Conservation (phyloP, 1,140 invertebrate species). For the Myzus persicae region DNA sequence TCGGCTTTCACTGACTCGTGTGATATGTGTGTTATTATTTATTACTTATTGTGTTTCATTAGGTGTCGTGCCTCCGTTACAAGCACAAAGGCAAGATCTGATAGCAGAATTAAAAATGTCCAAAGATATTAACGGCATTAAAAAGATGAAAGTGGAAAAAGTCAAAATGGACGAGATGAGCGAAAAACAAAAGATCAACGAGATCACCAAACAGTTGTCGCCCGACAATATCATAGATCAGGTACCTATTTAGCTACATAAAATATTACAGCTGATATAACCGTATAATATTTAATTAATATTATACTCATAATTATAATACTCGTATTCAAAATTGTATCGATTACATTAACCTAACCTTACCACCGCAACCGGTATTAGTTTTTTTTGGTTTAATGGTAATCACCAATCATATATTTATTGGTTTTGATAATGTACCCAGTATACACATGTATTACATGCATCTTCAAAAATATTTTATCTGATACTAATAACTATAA, state of each 20-base stretch:
- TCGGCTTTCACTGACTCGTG: slow-evolving; percentile 37
- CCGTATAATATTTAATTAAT: background rate
- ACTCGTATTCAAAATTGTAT: background rate
- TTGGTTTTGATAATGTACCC: background rate
- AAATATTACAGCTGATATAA: background rate
- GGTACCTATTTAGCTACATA: slow-evolving; percentile 66
- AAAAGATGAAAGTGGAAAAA: slow-evolving; percentile 87
- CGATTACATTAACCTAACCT: background rate
- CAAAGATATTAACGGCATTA: slow-evolving; percentile 88
- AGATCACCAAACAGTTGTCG: slow-evolving; percentile 84
- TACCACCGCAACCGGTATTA: background rate
- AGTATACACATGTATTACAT: background rate
- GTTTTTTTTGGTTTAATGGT: background rate
- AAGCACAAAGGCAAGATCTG: slow-evolving; percentile 81
- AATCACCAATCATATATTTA: background rate
- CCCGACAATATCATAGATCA: slow-evolving; percentile 88
- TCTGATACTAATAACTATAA: too few species aligned
- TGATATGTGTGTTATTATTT: background rate
- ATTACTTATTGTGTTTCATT: slow-evolving; percentile 64
- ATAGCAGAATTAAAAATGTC: slow-evolving; percentile 90
- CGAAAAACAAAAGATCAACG: slow-evolving; percentile 81
- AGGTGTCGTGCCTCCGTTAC: slow-evolving; percentile 69
- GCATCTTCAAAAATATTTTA: background rate
- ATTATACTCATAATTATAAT: slow-evolving; percentile 2
- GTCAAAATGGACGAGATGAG: slow-evolving; percentile 80